phyloP scores from a whole-genome alignment of 2,113 vertebrate species.

The Platichthys stellatus region DNA sequence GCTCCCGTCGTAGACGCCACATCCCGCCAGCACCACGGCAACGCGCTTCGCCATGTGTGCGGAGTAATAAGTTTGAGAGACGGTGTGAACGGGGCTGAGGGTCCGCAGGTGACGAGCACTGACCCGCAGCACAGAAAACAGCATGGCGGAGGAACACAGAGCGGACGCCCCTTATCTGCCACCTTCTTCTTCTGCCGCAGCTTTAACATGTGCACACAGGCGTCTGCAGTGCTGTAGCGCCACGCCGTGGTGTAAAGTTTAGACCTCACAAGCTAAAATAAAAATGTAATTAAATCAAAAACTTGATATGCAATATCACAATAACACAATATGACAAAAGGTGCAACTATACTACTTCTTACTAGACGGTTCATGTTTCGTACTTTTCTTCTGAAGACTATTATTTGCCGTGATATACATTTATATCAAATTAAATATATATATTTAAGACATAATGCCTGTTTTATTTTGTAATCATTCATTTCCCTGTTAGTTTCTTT shows the following conservation, averaged over 20 bases:
- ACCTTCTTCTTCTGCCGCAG: not conserved
- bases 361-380: not conserved
- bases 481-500: too few relatives aligned
- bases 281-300: too few relatives aligned
- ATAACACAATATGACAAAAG: not conserved
- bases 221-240: not conserved
- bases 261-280: too few relatives aligned
- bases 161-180: not conserved
- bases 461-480: too few relatives aligned
- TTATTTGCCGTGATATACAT: too few relatives aligned
- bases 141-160: conserved; percentile 55
- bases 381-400: not conserved
- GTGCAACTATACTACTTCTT: not conserved
- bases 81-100: not conserved
- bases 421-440: too few relatives aligned
- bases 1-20: conserved; percentile 83
- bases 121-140: conserved; percentile 41
- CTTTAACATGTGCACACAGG: too few relatives aligned
- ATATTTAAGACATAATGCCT: too few relatives aligned
- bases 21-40: conserved; percentile 83
- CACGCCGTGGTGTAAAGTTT: not conserved
- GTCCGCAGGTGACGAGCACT: conserved; percentile 19
- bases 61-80: not conserved
- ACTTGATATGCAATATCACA: too few relatives aligned
- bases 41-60: conserved; percentile 78